Evolutionary conservation across 2,797 vertebrate species (phyloP), one percentile per base, ranked within the genome.

Genomic region (Lophius americanus): DNA sequence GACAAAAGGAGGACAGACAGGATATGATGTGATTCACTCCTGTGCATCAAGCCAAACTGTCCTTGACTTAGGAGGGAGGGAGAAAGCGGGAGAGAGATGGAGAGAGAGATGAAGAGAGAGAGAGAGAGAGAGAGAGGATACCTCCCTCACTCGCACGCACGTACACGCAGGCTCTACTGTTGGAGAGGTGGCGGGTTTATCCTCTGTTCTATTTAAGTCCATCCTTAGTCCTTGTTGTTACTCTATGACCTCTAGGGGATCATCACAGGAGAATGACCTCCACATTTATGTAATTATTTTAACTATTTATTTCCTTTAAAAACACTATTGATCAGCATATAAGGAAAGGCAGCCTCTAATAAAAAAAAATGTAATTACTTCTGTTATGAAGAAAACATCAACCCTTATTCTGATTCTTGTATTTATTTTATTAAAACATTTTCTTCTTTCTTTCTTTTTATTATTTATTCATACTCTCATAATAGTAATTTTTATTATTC

Each of bases 21-120:
- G 42, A 69, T 50, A 69, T 60, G 73, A 51, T 73, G 63, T 56
- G 64, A 36, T 9, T 53, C 63, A 8, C n/a, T 72, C 36, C 52
- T 43, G 64, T 8, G 73, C 41, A 63, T 55, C 64, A 58, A 77
- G 47, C 57, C 43, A 53, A 83, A 55, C 74, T 76, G 83, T 60
- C 85, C 71, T 71, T 76, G 70, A 71, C 60, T 14, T 32, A n/a
- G 4, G 8, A 50, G 36, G 56, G 51, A 14, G 51, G 9, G 60
- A 37, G 49, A 35, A 23, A 35, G 64, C 14, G 62, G n/a, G 51
- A n/a, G 39, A 35, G 38, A 42, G 46, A 37, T 23, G 23, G 23
- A 11, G 37, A 5, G 7, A 50, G 36, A 52, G 51, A 14, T 48
- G 6, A 58, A 38, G 51, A 32, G 39, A 37, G 69, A 14, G 62